These are phyloP conservation scores for Oxycera nigricornis DNA, from an alignment of 2,888 invertebrate genomes.

Conservation along the genomic window DNA sequence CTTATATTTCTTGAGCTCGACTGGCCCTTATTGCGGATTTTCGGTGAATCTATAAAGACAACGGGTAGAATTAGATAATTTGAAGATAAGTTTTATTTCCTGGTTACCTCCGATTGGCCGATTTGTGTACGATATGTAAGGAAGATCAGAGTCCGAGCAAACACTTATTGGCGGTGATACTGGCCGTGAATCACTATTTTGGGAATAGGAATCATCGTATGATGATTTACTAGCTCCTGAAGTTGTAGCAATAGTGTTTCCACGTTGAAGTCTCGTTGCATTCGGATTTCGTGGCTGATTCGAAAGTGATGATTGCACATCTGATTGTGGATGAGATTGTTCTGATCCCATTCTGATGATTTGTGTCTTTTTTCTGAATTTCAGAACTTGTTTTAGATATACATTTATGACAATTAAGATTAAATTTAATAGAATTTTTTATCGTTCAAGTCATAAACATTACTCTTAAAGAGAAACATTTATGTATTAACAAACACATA, in stretches of 20 bases:
- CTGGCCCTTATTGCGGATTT: conserved; percentile 69
- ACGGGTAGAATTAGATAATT: conserved; percentile 6
- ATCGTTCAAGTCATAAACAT: too few species aligned
- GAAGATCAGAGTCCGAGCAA: conserved; percentile 87
- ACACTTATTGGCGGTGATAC: conserved; percentile 88
- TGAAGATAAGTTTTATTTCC: background rate
- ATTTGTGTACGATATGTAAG: conserved; percentile 91
- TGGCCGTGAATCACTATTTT: conserved; percentile 62
- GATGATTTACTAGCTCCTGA: conserved; percentile 53
- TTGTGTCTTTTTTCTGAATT: too few species aligned
- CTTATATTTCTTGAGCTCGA: conserved; percentile 42
- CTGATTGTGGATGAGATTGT: conserved; percentile 64
- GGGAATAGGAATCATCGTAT: conserved; percentile 50
- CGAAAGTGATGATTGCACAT: background rate
- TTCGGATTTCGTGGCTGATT: conserved; percentile 6
- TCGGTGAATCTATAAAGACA: conserved; percentile 75
- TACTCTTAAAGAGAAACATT: too few species aligned
- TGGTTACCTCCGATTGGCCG: conserved; percentile 85
- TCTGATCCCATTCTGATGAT: conserved; percentile 71
- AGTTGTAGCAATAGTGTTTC: conserved; percentile 64
- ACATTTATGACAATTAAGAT: too few species aligned
- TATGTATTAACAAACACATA: too few species aligned
- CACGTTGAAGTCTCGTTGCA: conserved; percentile 61
- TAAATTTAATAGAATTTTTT: too few species aligned
- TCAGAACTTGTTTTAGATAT: too few species aligned